Base-by-base conservation (phyloP, 2,888 invertebrate genomes). In the Amiota minor region DNA sequence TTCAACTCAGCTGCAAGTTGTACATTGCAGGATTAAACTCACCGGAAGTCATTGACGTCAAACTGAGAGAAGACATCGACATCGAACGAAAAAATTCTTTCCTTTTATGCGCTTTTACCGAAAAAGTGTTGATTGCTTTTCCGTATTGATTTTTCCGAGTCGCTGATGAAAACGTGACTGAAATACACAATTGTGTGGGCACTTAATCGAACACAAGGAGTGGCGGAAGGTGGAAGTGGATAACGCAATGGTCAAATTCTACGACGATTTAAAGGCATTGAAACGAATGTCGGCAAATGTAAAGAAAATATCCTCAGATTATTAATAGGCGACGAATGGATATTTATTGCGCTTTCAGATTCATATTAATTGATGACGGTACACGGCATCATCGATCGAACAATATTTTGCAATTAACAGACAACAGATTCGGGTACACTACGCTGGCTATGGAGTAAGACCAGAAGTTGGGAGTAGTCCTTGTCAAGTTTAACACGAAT, bases 141-240 rank as follows among this genome's bases (percentile, higher is more conserved):
- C 76, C 80, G 85, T 89, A 89, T 89, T 89, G 89, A 89, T 89
- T 87, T 86, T 84, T 82, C 81, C 80, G 77, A 80, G 84, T 72
- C 74, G 75, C 84, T 83, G 81, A 83, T 85, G 78, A 81, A 77
- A 82, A 86, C 87, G 87, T 87, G 87, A 85, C 82, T 79, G 67
- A 85, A 81, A 84, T 87, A 46, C 9, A 56, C 46, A 68, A 75
- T 61, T n/a, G 20, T 14, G 20, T 35, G 35, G 6, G 35, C 35
- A 35, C 35, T 35, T 8, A 35, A 35, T 6, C 35, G 35, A 35
- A 35, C 6, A 8, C 35, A 4, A 35, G 35, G 35, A 35, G 6
- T 3, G 35, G 6, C 2, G 35, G 6, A 35, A 35, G 35, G 35
- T 35, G 35, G 35, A 35, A 35, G 45, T 45, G 16, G n/a, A 3